Base-by-base conservation (phyloP, 2,888 invertebrate species). In the Ormyrus thymus region DNA sequence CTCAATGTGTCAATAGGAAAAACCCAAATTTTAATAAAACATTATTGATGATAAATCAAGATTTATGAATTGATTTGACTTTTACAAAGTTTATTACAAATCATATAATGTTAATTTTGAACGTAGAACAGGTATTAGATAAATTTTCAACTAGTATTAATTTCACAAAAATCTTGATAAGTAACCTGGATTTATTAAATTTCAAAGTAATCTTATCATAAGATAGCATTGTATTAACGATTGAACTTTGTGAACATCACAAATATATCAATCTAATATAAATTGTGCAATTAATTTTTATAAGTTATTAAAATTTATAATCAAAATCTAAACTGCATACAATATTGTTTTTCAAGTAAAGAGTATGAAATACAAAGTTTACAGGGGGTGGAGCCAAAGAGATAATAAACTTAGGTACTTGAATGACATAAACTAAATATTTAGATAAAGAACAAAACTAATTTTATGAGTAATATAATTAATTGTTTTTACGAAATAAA, bases 131-230 rank as follows among this genome's bases (percentile, higher is more conserved):
- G 29, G 29, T 29, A 29, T 29, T 29, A 29, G 29, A 29, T 29
- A 4, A 29, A 29, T 29, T 29, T 59, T 70, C 43, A 59, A 43
- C n/a, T 29, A 50, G 48, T 11, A 29, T 29, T 7, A 45, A 55
- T 68, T 48, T 29, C 50, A 15, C 29, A 45, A 11, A 7, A 69
- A 73, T 73, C 56, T n/a, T 65, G 65, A 79, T 74, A 74, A 68
- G 58, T 45, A 51, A 53, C 29, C 29, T 58, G 46, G 13, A 8
- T 64, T 65, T 48, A 61, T 70, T 9, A 70, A 64, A 70, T 65
- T 73, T 61, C 13, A 53, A 65, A 53, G 51, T 59, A 79, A 79
- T 79, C 78, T 79, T 74, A 79, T 79, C 78, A 65, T 1, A n/a
- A 53, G 70, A 79, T 79, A 74, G 64, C 55, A 66, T 13, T 59